Conservation (phyloP, 2,113 vertebrate genomes). For the Fregata magnificens region DNA sequence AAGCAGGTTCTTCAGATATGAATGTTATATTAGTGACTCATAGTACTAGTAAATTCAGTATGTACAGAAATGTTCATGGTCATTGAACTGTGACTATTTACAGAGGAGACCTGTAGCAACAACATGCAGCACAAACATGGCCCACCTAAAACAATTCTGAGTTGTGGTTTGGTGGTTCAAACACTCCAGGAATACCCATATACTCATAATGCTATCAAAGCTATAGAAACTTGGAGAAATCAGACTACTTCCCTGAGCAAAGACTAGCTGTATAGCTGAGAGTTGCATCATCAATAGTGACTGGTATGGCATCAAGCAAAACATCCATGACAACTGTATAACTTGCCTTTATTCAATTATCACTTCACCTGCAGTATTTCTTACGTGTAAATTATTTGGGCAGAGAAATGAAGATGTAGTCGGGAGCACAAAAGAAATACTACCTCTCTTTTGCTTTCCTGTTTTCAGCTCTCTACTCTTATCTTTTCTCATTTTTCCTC, state of each 20-base stretch:
- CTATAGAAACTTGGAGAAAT: background rate
- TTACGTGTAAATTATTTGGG: background rate
- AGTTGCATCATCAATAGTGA: background rate
- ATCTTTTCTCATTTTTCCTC: background rate
- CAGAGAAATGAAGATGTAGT: background rate
- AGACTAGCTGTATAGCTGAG: background rate
- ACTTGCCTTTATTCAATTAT: background rate
- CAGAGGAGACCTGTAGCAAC: background rate
- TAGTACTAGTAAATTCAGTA: background rate
- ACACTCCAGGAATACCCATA: background rate
- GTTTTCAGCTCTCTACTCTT: background rate
- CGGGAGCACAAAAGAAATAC: background rate
- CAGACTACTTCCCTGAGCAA: background rate
- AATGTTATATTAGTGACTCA: background rate
- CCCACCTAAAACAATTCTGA: background rate
- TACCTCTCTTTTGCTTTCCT: background rate
- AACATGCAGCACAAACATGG: background rate
- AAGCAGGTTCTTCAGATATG: background rate
- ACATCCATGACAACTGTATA: background rate
- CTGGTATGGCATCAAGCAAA: background rate
- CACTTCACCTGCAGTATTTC: background rate
- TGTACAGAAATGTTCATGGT: background rate
- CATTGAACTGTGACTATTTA: background rate
- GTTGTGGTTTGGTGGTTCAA: background rate
- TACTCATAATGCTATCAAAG: background rate